Evolutionary conservation across 2,113 vertebrate genomes (phyloP), one percentile per base, ranked within the genome.

Genomic region (Gorilla gorilla): DNA sequence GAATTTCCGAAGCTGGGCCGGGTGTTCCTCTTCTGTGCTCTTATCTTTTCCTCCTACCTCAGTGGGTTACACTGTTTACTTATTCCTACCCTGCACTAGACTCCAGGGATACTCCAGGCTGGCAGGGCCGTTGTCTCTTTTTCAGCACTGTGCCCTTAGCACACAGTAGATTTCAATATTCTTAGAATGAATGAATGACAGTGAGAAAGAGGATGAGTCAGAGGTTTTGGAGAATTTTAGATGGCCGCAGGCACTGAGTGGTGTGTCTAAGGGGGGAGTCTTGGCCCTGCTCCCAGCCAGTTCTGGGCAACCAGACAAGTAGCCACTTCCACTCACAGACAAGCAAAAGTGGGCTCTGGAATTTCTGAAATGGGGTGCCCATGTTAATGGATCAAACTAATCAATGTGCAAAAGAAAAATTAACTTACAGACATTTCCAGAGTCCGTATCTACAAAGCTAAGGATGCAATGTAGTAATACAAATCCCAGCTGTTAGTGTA

Each of bases 281-380:
- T 92, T 96, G 90, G 76, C 72, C 52, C 45, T 75, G 57, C n/a
- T 96, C 92, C 85, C 66, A 93, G 72, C 48, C 72, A 75, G 48
- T 61, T 85, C 88, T 61, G 80, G 80, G 92, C 79, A 93, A 91
- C 72, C 59, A 94, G 85, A 96, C 90, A 95, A 96, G 64, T 30
- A 94, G 81, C 89, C 88, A 90, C 66, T 96, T 97, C 81, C 40
- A 4, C 82, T 90, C 92, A 94, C 90, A 98, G 86, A 92, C 78
- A 79, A 95, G 91, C 68, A 87, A 94, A 97, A 79, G 23, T 48
- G 48, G 43, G 59, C 64, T 92, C 61, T 93, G 75, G 50, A 38
- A 81, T 85, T 80, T 90, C 96, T 61, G 89, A 43, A 88, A 57
- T 27, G 22, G 38, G 11, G 8, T 52, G 25, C 43, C 40, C 35